phyloP scores from a whole-genome alignment of 2,113 vertebrate genomes.

The Dromas ardeola region DNA sequence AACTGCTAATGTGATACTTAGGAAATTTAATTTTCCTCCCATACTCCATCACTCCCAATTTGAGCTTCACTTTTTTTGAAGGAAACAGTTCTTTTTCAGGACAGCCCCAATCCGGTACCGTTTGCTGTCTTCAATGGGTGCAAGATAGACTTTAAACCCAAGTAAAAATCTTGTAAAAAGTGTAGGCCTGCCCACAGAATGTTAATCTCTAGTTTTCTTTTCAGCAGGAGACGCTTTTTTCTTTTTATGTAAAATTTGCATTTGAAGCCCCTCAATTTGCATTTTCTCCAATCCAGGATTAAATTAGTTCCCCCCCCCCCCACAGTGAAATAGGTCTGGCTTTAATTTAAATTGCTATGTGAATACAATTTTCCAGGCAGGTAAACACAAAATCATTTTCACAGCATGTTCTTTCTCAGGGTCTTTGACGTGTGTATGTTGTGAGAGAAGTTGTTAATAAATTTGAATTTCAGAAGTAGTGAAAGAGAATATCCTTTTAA shows the following conservation, averaged over 20 bases:
- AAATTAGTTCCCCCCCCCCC: slow-evolving; percentile 41
- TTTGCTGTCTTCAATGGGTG: not conserved
- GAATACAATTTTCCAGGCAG: slow-evolving; percentile 79
- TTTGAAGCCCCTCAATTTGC: slow-evolving; percentile 76
- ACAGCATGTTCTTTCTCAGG: slow-evolving; percentile 59
- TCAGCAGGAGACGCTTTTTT: slow-evolving; percentile 59
- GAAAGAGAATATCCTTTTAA: slow-evolving; percentile 44
- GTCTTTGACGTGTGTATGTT: slow-evolving; percentile 16
- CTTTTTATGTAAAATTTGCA: slow-evolving; percentile 74
- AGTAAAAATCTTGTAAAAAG: slow-evolving; percentile 58
- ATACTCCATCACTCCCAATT: not conserved
- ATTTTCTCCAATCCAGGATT: slow-evolving; percentile 68
- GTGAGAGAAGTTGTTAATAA: slow-evolving; percentile 30
- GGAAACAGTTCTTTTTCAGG: not conserved
- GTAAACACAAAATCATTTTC: slow-evolving; percentile 74
- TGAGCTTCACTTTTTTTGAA: not conserved
- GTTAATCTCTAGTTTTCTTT: slow-evolving; percentile 72
- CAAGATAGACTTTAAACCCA: slow-evolving; percentile 28
- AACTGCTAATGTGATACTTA: not conserved
- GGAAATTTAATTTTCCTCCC: not conserved
- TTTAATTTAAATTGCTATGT: slow-evolving; percentile 75
- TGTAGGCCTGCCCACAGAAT: slow-evolving; percentile 49
- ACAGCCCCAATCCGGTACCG: not conserved
- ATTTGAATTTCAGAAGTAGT: slow-evolving; percentile 29
- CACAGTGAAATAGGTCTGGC: slow-evolving; percentile 54